phyloP scores from a whole-genome alignment of 53 echinoderm and acorn worm genomes.

The Zoroaster sp. region DNA sequence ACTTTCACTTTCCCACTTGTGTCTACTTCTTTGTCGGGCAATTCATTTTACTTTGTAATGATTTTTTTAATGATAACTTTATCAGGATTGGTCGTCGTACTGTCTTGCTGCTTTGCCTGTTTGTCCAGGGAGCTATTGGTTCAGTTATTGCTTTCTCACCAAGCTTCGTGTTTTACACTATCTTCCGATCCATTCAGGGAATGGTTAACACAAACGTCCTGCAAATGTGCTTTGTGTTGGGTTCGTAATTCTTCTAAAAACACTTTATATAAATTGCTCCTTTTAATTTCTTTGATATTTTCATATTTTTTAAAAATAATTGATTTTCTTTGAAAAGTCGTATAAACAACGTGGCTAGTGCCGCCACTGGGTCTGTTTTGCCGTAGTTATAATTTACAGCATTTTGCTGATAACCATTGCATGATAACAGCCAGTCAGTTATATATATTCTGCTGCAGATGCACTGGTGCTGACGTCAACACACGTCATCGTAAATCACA shows the following conservation, averaged over 20 bases:
- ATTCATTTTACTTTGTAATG: neutral
- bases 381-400: no score
- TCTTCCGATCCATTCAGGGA: neutral
- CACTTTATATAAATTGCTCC: neutral
- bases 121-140: neutral
- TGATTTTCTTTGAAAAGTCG: no score
- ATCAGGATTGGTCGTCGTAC: slow-evolving; percentile 24
- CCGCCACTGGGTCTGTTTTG: no score
- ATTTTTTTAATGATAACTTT: neutral
- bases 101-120: neutral
- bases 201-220: neutral
- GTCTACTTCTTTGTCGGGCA: neutral
- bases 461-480: no score
- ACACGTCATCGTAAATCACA: no score
- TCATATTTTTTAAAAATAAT: neutral
- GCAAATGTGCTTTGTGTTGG: neutral
- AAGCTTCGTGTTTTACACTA: neutral
- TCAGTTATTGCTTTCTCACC: neutral
- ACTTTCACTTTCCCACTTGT: neutral
- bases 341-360: no score
- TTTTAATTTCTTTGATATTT: neutral
- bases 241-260: neutral
- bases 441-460: no score
- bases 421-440: no score
- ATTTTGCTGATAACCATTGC: no score